Percentiles rank a stretch among this genome's conserved stretches.
Evolutionary conservation across 2,888 invertebrate species (phyloP).

Genomic region (Dasypogon diadema): DNA sequence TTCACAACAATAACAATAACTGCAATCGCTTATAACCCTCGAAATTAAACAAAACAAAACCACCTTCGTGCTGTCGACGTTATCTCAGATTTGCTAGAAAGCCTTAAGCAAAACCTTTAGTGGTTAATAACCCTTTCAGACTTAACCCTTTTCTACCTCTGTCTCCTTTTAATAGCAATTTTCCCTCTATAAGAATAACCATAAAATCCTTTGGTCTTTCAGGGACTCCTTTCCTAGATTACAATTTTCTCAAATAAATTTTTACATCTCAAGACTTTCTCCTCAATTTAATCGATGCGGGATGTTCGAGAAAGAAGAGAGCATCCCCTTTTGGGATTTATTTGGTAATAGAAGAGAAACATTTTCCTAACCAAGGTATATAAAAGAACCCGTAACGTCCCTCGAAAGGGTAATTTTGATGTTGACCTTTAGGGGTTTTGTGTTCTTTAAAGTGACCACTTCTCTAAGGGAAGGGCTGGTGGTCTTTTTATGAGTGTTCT

Average conservation of each 20-base stretch:
- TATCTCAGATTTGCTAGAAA: too few species aligned
- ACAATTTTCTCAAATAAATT: slow-evolving; percentile 18
- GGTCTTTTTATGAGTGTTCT: too few species aligned
- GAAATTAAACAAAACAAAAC: background rate
- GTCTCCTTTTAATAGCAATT: background rate
- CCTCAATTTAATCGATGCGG: slow-evolving; percentile 18
- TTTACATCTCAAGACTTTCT: slow-evolving; percentile 15
- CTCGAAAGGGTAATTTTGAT: background rate
- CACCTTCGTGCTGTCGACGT: too few species aligned
- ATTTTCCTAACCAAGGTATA: background rate
- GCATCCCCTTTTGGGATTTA: background rate
- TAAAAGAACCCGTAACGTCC: background rate
- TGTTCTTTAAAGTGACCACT: background rate
- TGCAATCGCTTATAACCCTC: background rate
- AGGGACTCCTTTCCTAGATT: background rate
- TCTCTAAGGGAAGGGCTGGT: too few species aligned
- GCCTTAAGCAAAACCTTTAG: too few species aligned
- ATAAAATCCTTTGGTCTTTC: background rate
- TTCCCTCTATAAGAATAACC: background rate
- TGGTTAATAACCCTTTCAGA: too few species aligned
- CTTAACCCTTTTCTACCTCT: too few species aligned
- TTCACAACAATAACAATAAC: background rate
- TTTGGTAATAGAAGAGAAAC: background rate
- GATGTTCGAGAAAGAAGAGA: background rate
- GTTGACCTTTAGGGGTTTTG: background rate